Evolutionary conservation across 2,113 vertebrate genomes (phyloP), one percentile per base, ranked within the genome.

Genomic region (Pionites leucogaster): DNA sequence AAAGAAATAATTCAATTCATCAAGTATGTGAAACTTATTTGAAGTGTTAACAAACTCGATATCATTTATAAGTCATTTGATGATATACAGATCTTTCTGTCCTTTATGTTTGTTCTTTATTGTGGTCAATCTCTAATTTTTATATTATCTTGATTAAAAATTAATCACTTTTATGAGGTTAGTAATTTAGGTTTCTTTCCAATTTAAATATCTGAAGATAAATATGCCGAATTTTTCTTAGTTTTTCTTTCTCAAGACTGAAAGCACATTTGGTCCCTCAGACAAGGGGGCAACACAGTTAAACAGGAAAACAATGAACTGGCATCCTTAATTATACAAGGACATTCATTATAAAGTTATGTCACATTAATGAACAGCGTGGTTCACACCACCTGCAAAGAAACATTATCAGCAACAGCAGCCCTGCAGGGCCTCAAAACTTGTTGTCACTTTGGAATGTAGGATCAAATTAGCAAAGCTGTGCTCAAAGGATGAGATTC

Each of bases 401-500:
- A 94, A 90, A 93, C 55, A 96, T 96, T 95, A 96, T 94, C 96
- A 96, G 76, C 91, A 94, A 83, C 74, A 91, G 94, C 88, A 96
- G 90, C 89, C 88, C 93, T 93, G 79, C 84, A 88, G 86, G 49
- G 65, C 84, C 86, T 92, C 92, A 95, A 94, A 97, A 97, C 90
- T 82, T 95, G 90, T 94, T 18, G 13, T 93, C 90, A 92, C 84
- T 96, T 96, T 88, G 69, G 65, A 92, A 95, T 84, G 88, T 90
- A 88, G 96, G 93, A 95, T 95, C 94, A 96, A 96, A 98, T 97
- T 96, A 98, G 95, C 91, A 97, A 97, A 90, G 95, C 88, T 96
- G 79, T 84, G 79, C 94, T 97, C 93, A 93, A 97, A 97, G 91
- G 50, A 97, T 90, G 96, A 88, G 97, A 95, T 98, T 98, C 97